A percentile compares a stretch with the other conserved stretches of the same genome.
Conservation (phyloP, 1,140 invertebrate genomes). For the Cydia splendana region DNA sequence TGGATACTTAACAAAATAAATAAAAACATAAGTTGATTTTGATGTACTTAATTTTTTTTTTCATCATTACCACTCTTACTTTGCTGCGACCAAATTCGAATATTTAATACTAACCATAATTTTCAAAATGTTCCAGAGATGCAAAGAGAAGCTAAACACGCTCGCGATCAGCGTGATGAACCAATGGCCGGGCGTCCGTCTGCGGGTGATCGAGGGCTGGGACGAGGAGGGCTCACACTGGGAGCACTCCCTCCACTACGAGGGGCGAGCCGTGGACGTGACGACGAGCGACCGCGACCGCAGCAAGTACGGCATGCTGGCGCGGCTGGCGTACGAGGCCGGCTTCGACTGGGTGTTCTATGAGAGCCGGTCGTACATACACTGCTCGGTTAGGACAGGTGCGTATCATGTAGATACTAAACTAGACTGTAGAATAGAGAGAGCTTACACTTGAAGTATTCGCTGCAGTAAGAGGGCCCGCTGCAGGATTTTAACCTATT, state of each 20-base stretch:
- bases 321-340: slow-evolving; percentile 96
- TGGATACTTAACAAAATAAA: no score
- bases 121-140: slow-evolving; percentile 84
- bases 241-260: slow-evolving; percentile 94
- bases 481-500: no score
- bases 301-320: slow-evolving; percentile 97
- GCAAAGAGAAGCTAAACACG: slow-evolving; percentile 96
- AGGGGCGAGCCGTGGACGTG: slow-evolving; percentile 96
- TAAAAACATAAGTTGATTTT: no score
- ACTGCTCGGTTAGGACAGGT: slow-evolving; percentile 82
- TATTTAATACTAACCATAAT: not conserved
- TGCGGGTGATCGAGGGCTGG: slow-evolving; percentile 97
- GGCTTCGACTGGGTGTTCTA: slow-evolving; percentile 99
- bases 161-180: slow-evolving; percentile 98
- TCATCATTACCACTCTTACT: no score
- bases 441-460: slow-evolving; percentile 87
- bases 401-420: not conserved
- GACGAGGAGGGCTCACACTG: slow-evolving; percentile 92
- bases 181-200: slow-evolving; percentile 96
- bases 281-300: slow-evolving; percentile 96
- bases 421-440: slow-evolving; percentile 67
- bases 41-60: no score
- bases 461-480: slow-evolving; percentile 97
- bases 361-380: slow-evolving; percentile 95
- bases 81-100: not conserved